Evolutionary conservation across 2,113 vertebrate species (phyloP).

Genomic region (Turdus rufiventris): DNA sequence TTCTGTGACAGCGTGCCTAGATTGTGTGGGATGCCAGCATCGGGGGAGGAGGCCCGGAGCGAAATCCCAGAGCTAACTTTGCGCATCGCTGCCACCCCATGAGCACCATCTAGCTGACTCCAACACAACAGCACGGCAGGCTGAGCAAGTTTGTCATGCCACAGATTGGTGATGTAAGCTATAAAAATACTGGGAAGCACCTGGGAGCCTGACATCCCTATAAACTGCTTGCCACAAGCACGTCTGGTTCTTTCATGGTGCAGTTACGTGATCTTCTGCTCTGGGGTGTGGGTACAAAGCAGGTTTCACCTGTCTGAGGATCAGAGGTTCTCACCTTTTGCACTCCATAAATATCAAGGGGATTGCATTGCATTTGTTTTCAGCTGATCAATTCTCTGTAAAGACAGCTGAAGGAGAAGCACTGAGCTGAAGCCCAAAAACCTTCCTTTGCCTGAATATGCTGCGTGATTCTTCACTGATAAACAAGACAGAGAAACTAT

Average conservation of each 20-base stretch:
- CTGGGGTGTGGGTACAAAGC: neutral
- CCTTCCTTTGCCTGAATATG: neutral
- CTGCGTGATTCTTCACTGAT: neutral
- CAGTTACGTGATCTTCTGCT: neutral
- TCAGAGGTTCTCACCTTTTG: neutral
- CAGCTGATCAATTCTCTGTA: neutral
- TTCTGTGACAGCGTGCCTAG: neutral
- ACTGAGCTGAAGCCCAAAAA: neutral
- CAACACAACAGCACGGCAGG: neutral
- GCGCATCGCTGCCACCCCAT: neutral
- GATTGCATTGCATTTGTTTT: neutral
- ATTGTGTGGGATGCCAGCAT: neutral
- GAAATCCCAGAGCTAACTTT: neutral
- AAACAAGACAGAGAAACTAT: neutral
- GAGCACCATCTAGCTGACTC: constrained; percentile 53
- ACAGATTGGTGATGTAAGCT: neutral
- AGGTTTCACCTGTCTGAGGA: neutral
- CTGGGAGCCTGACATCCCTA: neutral
- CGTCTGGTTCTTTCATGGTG: fast-evolving
- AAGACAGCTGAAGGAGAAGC: neutral
- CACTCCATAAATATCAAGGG: neutral
- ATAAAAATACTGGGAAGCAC: neutral
- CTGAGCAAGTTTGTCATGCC: neutral
- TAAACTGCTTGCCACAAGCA: neutral
- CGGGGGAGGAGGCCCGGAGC: fast-evolving